Base-by-base conservation (phyloP, 2,888 invertebrate genomes). In the Lepidocyrtinus sp. region DNA sequence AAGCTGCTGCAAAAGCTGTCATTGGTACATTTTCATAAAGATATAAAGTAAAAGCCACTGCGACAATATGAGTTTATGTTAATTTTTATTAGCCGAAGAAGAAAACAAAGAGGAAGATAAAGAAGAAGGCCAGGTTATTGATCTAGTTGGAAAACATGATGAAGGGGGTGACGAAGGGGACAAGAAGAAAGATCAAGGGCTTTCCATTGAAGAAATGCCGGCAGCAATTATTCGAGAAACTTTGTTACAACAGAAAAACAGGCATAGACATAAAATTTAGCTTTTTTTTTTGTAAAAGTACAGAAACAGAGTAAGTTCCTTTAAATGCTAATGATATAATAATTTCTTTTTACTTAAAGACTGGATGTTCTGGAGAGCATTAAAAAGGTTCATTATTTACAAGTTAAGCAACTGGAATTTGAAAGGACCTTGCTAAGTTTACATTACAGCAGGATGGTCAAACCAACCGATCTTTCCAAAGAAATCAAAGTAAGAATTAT, bases 361-460 rank as follows among this genome's bases (percentile, higher is more conserved):
- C 46, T 86, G 5, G 86, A 86, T 36, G 82, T 86, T 50, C 76
- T 84, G 45, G 82, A 85, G 17, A 76, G 80, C 17, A 81, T 86
- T 46, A 84, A 82, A 45, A 83, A 78, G 36, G 75, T 85, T 21
- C 84, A 85, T 50, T 62, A 73, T 0, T 26, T 86, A 7, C 83
- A 86, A 55, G 19, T 84, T n/a, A 85, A 85, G 27, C 86, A 86
- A 64, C 46, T 85, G 24, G 85, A 86, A 36, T 86, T 85, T 63
- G 86, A 86, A 45, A 82, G 82, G 27, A 82, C 85, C 12, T 65
- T 86, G 1, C 64, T 86, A 26, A 81, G 74, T 46, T 68, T 85
- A 12, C 85, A 86, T 68, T 85, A 86, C 36, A 74, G 80, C 21
- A 75, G 77, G 61, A 84, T 85, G 84, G 76, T 83, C 27, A 86